Percentiles rank a stretch among this genome's conserved stretches.
These are phyloP conservation scores for Acrocephalus scirpaceus DNA, from an alignment of 2,797 vertebrate genomes.

Conservation along the genomic window DNA sequence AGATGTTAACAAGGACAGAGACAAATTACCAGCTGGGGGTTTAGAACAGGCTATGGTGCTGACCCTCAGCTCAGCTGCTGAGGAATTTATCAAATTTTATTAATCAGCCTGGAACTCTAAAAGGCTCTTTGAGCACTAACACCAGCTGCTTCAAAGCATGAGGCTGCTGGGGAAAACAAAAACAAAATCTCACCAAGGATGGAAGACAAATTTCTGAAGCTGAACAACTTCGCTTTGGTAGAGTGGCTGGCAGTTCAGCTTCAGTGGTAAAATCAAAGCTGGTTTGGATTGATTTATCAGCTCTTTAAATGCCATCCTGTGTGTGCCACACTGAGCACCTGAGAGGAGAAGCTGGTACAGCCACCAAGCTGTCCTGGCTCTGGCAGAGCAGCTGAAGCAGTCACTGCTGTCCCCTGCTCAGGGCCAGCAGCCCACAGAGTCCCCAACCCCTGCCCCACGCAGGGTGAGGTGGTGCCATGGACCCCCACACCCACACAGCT, in stretches of 20 bases:
- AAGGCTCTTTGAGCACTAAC: neutral
- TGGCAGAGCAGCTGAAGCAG: neutral
- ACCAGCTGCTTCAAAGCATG: neutral
- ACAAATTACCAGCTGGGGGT: neutral
- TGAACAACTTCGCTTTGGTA: neutral
- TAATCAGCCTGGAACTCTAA: neutral
- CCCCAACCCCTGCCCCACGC: neutral
- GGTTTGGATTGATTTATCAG: neutral
- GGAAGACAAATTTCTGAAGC: neutral
- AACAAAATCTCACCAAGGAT: neutral
- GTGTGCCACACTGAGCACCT: neutral
- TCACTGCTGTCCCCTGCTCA: neutral
- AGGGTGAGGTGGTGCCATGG: neutral
- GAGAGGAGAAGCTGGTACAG: fast-evolving
- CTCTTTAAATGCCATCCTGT: neutral
- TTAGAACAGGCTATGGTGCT: neutral
- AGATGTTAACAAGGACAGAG: neutral
- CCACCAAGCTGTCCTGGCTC: neutral
- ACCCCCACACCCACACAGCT: fast-evolving
- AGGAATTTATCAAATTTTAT: neutral
- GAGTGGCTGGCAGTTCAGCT: neutral
- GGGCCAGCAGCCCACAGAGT: neutral
- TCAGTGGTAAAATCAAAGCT: neutral
- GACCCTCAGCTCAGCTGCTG: neutral
- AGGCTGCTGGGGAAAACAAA: neutral